Conservation (phyloP, 1,140 invertebrate genomes). For the Drosophila tani region DNA sequence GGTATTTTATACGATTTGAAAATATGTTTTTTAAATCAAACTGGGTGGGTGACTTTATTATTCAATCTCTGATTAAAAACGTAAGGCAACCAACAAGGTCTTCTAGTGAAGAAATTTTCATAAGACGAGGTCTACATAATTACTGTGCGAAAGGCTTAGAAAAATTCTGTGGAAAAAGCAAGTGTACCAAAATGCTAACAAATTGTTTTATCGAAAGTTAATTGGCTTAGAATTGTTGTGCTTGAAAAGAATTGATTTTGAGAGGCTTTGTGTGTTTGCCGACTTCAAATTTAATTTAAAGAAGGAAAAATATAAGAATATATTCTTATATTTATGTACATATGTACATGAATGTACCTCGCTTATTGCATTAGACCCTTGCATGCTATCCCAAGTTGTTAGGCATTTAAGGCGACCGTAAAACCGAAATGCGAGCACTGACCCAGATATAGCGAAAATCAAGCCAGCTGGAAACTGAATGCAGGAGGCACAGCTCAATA, state of each 20-base stretch:
- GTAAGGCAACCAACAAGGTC: too few species aligned
- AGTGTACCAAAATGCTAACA: neutral
- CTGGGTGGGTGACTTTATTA: too few species aligned
- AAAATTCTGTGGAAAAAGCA: too few species aligned
- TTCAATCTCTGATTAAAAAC: too few species aligned
- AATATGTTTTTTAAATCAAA: too few species aligned
- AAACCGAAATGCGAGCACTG: constrained; percentile 31
- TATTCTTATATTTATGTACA: neutral
- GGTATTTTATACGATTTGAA: too few species aligned
- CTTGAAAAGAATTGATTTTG: neutral
- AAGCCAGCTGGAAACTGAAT: constrained; percentile 20
- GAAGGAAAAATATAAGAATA: neutral
- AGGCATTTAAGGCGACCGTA: constrained; percentile 23
- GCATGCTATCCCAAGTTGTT: constrained; percentile 24
- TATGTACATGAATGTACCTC: neutral
- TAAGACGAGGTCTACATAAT: too few species aligned
- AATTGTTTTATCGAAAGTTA: neutral
- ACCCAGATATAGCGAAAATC: constrained; percentile 42
- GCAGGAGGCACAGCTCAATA: constrained; percentile 34
- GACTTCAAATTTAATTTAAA: neutral
- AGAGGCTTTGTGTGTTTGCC: neutral
- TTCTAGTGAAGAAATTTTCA: too few species aligned
- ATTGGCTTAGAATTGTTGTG: too few species aligned
- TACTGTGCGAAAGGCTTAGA: too few species aligned
- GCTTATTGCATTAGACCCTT: constrained; percentile 5